Base-by-base conservation (phyloP, 2,888 invertebrate genomes). In the Mechanitis mazaeus region DNA sequence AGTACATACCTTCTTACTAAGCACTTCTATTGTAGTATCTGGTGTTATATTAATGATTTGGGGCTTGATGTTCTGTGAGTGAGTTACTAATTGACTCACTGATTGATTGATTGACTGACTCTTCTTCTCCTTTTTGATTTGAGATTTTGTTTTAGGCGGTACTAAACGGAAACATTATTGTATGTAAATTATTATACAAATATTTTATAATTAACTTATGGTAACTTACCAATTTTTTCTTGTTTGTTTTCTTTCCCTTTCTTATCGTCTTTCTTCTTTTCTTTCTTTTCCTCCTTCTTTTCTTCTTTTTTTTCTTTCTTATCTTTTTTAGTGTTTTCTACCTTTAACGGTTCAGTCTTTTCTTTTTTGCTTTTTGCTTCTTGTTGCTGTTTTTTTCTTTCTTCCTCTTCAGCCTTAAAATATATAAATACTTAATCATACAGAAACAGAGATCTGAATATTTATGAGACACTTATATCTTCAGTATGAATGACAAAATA, bases 21-120 rank as follows among this genome's bases (percentile, higher is more conserved):
- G 80, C 33, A 85, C 76, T 64, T 87, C 83, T 1, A 86, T 80
- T 1, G 85, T 85, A 4, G 87, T 85, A 45, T 87, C 85, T 0
- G 84, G 79, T 0, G 85, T 79, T 59, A 82, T 81, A 68, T 83
- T 85, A 62, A 81, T 73, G 1, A 79, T 73, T 59, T 78, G 77
- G 0, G 72, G 69, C 33, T 75, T 74, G 64, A 42, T 33, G 45
- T 46, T 57, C 1, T 42, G 42, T 71, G 71, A 53, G 71, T 31
- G 50, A 50, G 31, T 11, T 11, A 35, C 47, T 6, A 6, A 1
- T 20, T 20, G 47, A 47, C 28, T 47, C 5, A 20, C 47, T 47
- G 47, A 6, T 35, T 35, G 35, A 35, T 35, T 35, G 35, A 11
- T 42, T 11, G 71, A 66, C 47, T 67, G 68, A 9, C 78, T 74